Base-by-base conservation (phyloP, 2,888 invertebrate genomes). In the Gonocerus acuteangulatus region DNA sequence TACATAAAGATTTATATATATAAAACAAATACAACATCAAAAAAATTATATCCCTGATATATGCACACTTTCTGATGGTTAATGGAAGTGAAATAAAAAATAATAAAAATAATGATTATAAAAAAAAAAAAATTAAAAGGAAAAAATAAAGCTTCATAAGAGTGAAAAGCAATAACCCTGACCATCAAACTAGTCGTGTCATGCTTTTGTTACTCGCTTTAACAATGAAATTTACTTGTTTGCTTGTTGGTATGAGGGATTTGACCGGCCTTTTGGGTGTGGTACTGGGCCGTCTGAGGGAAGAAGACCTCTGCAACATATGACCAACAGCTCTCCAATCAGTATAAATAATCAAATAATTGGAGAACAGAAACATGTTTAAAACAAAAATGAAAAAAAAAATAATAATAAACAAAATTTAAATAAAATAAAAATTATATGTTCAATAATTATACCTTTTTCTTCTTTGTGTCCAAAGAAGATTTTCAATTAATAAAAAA, bases 171-270 rank as follows among this genome's bases (percentile, higher is more conserved):
- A 57, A 57, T 57, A 57, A 57, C 57, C 57, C 57, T 45, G 57
- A 47, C 57, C 57, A 39, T 54, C 34, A 47, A 57, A 44, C 57
- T 57, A 57, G 13, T 47, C 34, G 19, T 23, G 45, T 57, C 57
- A 57, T 57, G 57, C 57, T 57, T 57, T 59, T 23, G 59, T 48
- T 59, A 59, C 39, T 57, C 57, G 57, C 57, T 57, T 57, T 22
- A 22, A 57, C 56, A 57, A 57, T 57, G 32, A 57, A 45, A 57
- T 57, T 61, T 61, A 61, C 61, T 61, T 61, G 61, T 39, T 61
- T 61, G 36, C 34, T 61, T 19, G 61, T 61, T 27, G 61, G 61
- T 39, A 61, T 61, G 61, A 54, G 54, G 45, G 61, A 54, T 61
- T 61, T 61, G 61, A 48, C 48, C 13, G 47, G 52, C 52, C 61